Evolutionary conservation across 1,140 invertebrate genomes (phyloP).

Genomic region (Apolygus lucorum): DNA sequence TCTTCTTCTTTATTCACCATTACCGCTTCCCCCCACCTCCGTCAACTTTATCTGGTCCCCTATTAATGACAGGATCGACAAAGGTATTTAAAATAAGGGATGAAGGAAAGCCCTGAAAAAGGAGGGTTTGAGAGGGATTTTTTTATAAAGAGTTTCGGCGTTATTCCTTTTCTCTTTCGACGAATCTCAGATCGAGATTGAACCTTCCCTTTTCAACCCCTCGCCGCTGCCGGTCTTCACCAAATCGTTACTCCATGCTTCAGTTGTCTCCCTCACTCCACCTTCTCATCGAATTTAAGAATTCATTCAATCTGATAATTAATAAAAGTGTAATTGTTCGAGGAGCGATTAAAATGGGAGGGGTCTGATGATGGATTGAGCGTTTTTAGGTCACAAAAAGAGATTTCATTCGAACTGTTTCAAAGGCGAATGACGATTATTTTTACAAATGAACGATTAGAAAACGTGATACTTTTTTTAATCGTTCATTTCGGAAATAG

Average conservation of each 20-base stretch:
- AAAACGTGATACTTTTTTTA: no score
- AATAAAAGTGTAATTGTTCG: conserved; percentile 14
- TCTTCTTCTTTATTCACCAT: conserved; percentile 23
- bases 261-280: conserved; percentile 1
- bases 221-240: no score
- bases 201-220: background rate
- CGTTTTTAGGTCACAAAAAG: no score
- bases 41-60: conserved; percentile 6
- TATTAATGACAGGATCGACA: conserved; percentile 23
- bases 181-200: conserved; percentile 7
- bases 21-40: conserved; percentile 10
- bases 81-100: conserved; percentile 21
- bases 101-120: conserved; percentile 2
- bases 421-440: no score
- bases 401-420: no score
- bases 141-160: background rate
- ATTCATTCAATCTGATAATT: conserved; percentile 5
- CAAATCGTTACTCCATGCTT: background rate
- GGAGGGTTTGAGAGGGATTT: no score
- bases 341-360: conserved; percentile 7
- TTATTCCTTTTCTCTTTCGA: background rate
- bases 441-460: no score
- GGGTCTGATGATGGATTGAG: background rate
- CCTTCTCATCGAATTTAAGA: background rate
- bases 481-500: no score